phyloP scores from a whole-genome alignment of 1,140 invertebrate genomes.

The Trichogramma pretiosum region DNA sequence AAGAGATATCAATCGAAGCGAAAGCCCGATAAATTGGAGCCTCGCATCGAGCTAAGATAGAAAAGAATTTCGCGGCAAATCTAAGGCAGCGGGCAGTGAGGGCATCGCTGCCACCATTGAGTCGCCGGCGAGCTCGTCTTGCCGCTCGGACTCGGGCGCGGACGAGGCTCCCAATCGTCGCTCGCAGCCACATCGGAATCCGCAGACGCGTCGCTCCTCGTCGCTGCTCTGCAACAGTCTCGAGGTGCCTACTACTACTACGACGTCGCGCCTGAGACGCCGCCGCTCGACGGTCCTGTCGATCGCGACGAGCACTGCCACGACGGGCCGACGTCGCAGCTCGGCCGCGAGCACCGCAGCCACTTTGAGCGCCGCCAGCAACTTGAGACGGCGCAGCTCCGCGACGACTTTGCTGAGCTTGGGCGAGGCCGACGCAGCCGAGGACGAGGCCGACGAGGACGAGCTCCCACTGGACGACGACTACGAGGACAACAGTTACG shows the following conservation, averaged over 20 bases:
- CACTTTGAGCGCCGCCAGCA: not conserved
- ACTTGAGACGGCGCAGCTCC: not conserved
- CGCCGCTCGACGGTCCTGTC: not conserved
- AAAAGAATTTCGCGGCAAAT: not conserved
- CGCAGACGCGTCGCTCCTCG: no score
- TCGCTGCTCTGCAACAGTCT: no score
- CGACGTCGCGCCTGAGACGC: no score
- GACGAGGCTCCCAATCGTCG: no score
- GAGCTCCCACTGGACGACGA: not conserved
- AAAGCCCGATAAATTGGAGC: not conserved
- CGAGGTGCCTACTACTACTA: no score
- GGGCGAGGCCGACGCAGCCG: not conserved
- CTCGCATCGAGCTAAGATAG: not conserved
- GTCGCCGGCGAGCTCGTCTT: constrained; percentile 43
- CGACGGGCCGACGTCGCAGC: not conserved
- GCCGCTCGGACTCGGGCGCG: constrained; percentile 39
- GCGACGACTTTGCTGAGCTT: not conserved
- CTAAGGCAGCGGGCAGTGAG: not conserved
- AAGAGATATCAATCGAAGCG: not conserved
- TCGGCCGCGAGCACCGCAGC: not conserved
- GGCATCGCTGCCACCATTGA: constrained; percentile 33
- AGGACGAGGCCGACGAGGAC: not conserved
- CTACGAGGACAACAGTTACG: not conserved
- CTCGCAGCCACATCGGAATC: no score
- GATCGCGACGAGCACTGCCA: not conserved